phyloP scores from a whole-genome alignment of 37 sponge, comb jelly and placozoan genomes.

The Lycopodina hypogea region DNA sequence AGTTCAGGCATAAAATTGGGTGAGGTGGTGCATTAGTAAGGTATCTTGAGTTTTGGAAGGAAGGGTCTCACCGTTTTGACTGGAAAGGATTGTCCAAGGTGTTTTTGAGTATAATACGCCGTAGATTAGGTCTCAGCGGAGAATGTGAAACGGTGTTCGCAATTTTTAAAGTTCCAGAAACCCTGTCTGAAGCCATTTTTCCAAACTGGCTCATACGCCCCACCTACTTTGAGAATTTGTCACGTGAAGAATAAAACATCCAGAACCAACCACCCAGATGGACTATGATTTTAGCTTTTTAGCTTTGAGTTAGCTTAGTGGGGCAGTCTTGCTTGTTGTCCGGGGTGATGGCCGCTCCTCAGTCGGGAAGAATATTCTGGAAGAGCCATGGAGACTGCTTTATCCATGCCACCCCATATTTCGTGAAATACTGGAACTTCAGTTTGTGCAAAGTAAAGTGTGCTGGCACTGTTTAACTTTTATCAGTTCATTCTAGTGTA shows the following conservation, averaged over 20 bases:
- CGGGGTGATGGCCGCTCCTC: background rate
- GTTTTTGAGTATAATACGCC: slow-evolving; percentile 22
- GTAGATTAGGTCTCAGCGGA: slow-evolving; percentile 22
- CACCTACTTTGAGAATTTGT: background rate
- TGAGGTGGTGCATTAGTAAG: too few species aligned
- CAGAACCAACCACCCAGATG: too few species aligned
- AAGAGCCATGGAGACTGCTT: slow-evolving; percentile 54
- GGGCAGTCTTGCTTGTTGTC: too few species aligned
- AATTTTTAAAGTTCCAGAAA: background rate
- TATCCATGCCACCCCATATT: slow-evolving; percentile 29
- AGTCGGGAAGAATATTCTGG: slow-evolving; percentile 33
- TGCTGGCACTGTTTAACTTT: background rate
- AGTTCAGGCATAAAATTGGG: too few species aligned
- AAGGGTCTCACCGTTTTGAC: slow-evolving; percentile 47
- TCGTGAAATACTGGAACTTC: slow-evolving; percentile 35
- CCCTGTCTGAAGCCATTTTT: too few species aligned
- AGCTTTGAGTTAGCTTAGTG: too few species aligned
- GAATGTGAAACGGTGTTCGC: slow-evolving; percentile 42
- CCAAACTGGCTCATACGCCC: background rate
- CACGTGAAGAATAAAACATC: background rate
- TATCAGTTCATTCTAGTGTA: background rate
- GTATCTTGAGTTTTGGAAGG: too few species aligned
- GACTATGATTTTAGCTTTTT: background rate
- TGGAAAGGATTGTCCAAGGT: slow-evolving; percentile 47
- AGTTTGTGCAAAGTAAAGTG: slow-evolving; percentile 10